A percentile compares a stretch with the other conserved stretches of the same genome.
phyloP scores from a whole-genome alignment of 2,888 invertebrate genomes.

The Agapostemon virescens region DNA sequence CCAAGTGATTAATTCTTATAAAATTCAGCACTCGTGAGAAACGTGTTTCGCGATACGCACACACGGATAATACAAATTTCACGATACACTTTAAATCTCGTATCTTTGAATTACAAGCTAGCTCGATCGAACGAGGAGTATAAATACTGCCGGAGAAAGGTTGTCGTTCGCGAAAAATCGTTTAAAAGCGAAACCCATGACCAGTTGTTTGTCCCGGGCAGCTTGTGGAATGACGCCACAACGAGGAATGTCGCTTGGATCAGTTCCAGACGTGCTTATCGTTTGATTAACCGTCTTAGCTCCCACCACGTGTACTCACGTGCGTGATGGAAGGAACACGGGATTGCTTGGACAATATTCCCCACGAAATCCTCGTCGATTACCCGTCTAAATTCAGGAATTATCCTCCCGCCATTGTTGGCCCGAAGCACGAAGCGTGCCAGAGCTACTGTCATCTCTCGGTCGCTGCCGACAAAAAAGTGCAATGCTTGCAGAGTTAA shows the following conservation, averaged over 20 bases:
- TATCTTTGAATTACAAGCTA: not conserved
- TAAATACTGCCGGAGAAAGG: not conserved
- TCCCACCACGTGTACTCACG: conserved; percentile 47
- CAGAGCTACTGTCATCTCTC: conserved; percentile 24
- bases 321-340: conserved; percentile 45
- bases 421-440: not conserved
- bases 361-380: conserved; percentile 48
- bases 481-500: not conserved
- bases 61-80: not conserved
- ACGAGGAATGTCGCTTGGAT: conserved; percentile 56
- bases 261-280: conserved; percentile 67
- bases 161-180: not conserved
- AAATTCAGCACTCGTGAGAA: not conserved
- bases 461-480: not conserved
- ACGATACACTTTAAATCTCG: not conserved
- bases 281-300: conserved; percentile 65
- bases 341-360: conserved; percentile 47
- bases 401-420: conserved; percentile 52
- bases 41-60: not conserved
- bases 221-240: conserved; percentile 44
- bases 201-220: conserved; percentile 30
- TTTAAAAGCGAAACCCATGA: conserved; percentile 24
- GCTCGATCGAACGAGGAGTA: not conserved
- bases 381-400: conserved; percentile 55
- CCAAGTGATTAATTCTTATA: not conserved